Evolutionary conservation across 2,113 vertebrate species (phyloP), one percentile per base, ranked within the genome.

Genomic region (Serinus canaria): DNA sequence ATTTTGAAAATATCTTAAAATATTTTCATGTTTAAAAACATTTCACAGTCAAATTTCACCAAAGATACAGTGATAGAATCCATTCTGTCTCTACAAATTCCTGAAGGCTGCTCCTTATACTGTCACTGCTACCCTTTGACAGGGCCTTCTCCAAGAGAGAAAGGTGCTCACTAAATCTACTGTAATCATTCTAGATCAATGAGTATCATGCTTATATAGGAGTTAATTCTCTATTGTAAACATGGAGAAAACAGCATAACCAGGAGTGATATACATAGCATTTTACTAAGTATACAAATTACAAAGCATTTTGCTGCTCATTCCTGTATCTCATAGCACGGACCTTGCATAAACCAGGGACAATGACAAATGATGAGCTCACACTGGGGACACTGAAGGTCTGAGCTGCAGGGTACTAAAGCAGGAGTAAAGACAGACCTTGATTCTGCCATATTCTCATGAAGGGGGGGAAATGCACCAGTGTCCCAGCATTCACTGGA

Each of bases 1-100:
- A 49, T 75, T 90, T 83, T 56, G 2, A 84, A 96, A 93, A 84
- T 56, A 9, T 69, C 27, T 74, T 83, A 59, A 37, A 94, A 39
- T 19, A 39, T 64, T 60, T 74, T 22, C 17, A 16, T 8, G 11
- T 72, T 78, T 84, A 37, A 88, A 92, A 89, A 11, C 6, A 41
- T 28, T 90, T 88, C 28, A 49, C 27, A 66, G 41, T 39, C 46
- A 66, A 76, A 90, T 64, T 60, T 78, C 76, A 43, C 41, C 56
- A 89, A 59, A 76, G 64, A 17, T 0, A 83, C 2, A 64, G 80
- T 19, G 50, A 27, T 20, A 63, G 14, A 24, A 41, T 82, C 52
- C 41, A 37, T n/a, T 41, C 41, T 46, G 33, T 4, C 30, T 60
- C 53, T 53, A 75, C 33, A 64, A 74, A 22, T 25, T 15, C 12